Evolutionary conservation across 2,888 invertebrate genomes (phyloP), one percentile per base, ranked within the genome.

Genomic region (Sclerodermus sp.): DNA sequence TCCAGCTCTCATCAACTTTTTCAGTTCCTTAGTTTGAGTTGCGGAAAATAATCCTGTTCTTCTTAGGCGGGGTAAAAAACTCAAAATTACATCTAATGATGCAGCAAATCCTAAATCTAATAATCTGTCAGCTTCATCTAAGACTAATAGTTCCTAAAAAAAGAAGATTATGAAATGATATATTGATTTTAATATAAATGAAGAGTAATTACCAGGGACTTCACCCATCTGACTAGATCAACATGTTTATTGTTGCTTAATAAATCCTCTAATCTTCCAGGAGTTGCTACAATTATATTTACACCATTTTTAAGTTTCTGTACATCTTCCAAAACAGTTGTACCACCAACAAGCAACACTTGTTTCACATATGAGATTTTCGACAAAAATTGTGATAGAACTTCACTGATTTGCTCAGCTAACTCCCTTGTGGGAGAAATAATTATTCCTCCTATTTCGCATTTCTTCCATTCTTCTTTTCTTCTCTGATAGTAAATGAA

Each of bases 11-110:
- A 97, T 91, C 12, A 99, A 80, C 67, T 93, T 90, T 55, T 93
- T 88, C 0, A 97, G 84, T 78, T 96, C 93, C 70, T 93, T 93
- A 0, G 97, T 97, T 80, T 98, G 98, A 1, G 99, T 99, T 0
- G 99, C 99, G 1, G 98, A 98, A 81, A 99, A 99, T n/a, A 99
- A 82, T 0, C 97, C 96, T 0, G 99, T 99, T 62, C 97, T 84
- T 29, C 99, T 83, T 71, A 96, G 94, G 31, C 95, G 87, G 0
- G 99, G 99, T 34, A 99, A 79, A 78, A 90, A 92, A 60, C 89
- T 88, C 3, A 99, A 82, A 63, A 99, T 97, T 13, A 89, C 89
- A 62, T 93, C 91, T 13, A 98, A 80, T 1, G 91, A 87, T 12
- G 85, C 81, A 63, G 89, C 89, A 77, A 99, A 99, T 1, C 97